phyloP scores from a whole-genome alignment of 2,888 invertebrate genomes.

The Salticus scenicus region DNA sequence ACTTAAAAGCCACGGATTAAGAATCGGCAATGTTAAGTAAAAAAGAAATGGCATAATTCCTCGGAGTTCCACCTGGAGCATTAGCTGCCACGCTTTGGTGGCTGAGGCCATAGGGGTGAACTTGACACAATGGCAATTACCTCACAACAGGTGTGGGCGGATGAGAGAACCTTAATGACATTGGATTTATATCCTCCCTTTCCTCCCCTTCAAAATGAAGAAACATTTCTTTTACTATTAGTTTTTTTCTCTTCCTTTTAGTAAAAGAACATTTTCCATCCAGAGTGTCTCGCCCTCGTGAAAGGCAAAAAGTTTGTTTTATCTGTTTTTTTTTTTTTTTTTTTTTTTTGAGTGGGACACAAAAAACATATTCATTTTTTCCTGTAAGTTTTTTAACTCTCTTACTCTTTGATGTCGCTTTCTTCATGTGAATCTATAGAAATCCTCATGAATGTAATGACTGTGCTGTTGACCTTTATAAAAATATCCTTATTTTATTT shows the following conservation, averaged over 20 bases:
- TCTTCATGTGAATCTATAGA: too few relatives aligned
- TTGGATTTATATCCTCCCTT: slow-evolving; percentile 21
- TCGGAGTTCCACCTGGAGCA: slow-evolving; percentile 13
- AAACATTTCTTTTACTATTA: slow-evolving; percentile 7
- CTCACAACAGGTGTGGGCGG: slow-evolving; percentile 58
- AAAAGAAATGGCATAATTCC: not conserved
- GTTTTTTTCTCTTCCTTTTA: not conserved
- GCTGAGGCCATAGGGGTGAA: slow-evolving; percentile 55
- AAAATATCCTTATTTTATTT: too few relatives aligned
- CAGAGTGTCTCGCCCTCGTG: slow-evolving; percentile 4
- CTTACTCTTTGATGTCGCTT: too few relatives aligned
- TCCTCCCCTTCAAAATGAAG: slow-evolving; percentile 22
- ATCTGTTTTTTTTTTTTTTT: not conserved
- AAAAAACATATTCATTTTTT: not conserved
- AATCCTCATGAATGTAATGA: too few relatives aligned
- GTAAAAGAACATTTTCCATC: not conserved
- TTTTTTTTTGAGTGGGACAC: not conserved
- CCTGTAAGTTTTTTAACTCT: not conserved
- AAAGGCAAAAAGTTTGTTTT: not conserved
- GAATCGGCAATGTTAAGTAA: too few relatives aligned
- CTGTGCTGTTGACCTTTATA: too few relatives aligned
- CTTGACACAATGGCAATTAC: slow-evolving; percentile 62
- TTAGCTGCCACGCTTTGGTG: slow-evolving; percentile 45
- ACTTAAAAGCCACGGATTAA: too few relatives aligned
- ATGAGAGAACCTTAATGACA: slow-evolving; percentile 46